phyloP scores from a whole-genome alignment of 2,888 invertebrate species.

The Patella pellucida region DNA sequence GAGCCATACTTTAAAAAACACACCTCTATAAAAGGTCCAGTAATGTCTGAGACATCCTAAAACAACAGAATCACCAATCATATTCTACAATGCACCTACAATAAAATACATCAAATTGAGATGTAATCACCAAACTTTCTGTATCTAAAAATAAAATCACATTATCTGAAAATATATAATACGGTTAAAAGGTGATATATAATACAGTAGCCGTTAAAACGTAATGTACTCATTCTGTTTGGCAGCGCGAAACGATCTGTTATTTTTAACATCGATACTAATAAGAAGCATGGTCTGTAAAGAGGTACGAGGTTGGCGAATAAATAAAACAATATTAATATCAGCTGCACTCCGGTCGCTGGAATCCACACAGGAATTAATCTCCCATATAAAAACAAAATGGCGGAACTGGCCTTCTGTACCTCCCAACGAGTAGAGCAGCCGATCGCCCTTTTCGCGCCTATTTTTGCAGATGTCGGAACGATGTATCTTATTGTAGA shows the following conservation, averaged over 20 bases:
- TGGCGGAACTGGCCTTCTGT: not conserved
- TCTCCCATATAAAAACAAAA: conserved; percentile 5
- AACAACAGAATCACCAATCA: too few relatives aligned
- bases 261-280: not conserved
- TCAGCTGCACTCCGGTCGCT: not conserved
- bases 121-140: too few relatives aligned
- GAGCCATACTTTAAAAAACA: too few relatives aligned
- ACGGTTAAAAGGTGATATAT: too few relatives aligned
- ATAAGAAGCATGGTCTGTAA: not conserved
- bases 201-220: too few relatives aligned
- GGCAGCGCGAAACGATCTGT: not conserved
- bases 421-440: conserved; percentile 7
- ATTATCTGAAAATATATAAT: too few relatives aligned
- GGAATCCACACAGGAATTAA: conserved; percentile 9
- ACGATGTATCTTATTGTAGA: conserved; percentile 4
- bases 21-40: too few relatives aligned
- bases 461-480: conserved; percentile 5
- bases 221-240: not conserved
- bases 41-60: too few relatives aligned
- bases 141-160: too few relatives aligned
- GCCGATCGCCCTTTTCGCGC: conserved; percentile 9
- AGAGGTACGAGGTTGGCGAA: conserved; percentile 1
- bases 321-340: conserved; percentile 10
- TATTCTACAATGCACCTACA: too few relatives aligned
- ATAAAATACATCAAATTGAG: too few relatives aligned